phyloP scores from a whole-genome alignment of 2,113 vertebrate genomes.

The Leucopsar rothschildi region DNA sequence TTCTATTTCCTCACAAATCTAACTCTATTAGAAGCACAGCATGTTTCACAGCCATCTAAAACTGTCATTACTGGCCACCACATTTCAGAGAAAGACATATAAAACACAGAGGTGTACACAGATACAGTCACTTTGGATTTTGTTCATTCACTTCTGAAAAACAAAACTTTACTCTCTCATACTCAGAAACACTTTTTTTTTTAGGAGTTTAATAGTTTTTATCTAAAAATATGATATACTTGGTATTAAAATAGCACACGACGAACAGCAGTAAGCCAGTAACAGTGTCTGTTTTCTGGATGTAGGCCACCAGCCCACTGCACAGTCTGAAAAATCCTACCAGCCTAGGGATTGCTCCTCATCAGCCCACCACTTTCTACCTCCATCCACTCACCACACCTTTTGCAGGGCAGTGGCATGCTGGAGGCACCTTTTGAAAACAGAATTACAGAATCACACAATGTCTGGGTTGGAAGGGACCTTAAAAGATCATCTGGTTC shows the following conservation, averaged over 20 bases:
- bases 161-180: neutral
- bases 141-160: neutral
- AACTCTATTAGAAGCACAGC: conserved; percentile 18
- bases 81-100: neutral
- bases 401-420: rapidly evolving
- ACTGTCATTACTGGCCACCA: neutral
- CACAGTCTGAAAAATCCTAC: neutral
- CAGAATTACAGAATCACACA: neutral
- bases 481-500: neutral
- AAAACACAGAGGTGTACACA: neutral
- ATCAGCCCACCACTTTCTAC: neutral
- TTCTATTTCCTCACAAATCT: conserved; percentile 37
- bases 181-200: neutral
- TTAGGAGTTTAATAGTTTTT: neutral
- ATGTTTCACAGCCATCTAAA: conserved; percentile 9
- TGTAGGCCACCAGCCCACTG: neutral
- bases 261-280: neutral
- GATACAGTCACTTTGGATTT: neutral
- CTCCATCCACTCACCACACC: neutral
- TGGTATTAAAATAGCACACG: neutral
- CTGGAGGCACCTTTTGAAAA: neutral
- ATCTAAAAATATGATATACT: neutral
- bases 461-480: neutral
- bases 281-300: neutral
- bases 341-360: neutral